Evolutionary conservation across 1,140 invertebrate species (phyloP).

Genomic region (Hirudo medicinalis): DNA sequence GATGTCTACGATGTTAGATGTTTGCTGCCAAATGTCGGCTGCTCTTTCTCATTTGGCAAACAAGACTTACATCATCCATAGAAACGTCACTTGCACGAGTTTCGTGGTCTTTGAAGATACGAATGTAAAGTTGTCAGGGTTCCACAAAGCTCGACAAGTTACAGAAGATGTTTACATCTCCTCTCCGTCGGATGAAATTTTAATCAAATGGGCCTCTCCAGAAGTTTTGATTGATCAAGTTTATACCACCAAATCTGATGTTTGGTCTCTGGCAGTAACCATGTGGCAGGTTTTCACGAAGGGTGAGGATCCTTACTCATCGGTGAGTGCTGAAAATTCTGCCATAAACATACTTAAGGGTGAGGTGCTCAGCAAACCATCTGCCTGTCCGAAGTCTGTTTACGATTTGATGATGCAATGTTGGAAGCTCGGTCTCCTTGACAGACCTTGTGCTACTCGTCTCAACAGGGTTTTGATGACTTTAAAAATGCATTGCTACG

Average conservation of each 20-base stretch:
- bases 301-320: slow-evolving; percentile 55
- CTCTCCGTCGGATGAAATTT: slow-evolving; percentile 12
- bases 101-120: slow-evolving; percentile 11
- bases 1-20: slow-evolving; percentile 15
- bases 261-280: slow-evolving; percentile 19
- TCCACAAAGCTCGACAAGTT: neutral
- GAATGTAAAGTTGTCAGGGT: neutral
- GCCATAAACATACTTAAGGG: slow-evolving; percentile 19
- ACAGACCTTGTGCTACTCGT: slow-evolving; percentile 15
- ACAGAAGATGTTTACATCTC: neutral
- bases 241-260: slow-evolving; percentile 20
- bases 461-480: slow-evolving; percentile 3
- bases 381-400: slow-evolving; percentile 15
- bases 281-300: slow-evolving; percentile 22
- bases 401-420: slow-evolving; percentile 19
- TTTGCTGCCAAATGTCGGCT: slow-evolving; percentile 15
- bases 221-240: slow-evolving; percentile 10
- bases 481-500: too few relatives aligned
- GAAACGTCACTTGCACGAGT: slow-evolving; percentile 17
- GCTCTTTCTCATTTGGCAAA: slow-evolving; percentile 19
- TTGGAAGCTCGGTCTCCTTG: slow-evolving; percentile 15
- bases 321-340: slow-evolving; percentile 52
- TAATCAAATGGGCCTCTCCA: slow-evolving; percentile 20
- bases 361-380: slow-evolving; percentile 17
- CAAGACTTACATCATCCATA: slow-evolving; percentile 20